Percentiles rank a stretch among this genome's conserved stretches.
These are phyloP conservation scores for Ariopsis seemanni DNA, from an alignment of 2,113 vertebrate genomes.

Conservation along the genomic window DNA sequence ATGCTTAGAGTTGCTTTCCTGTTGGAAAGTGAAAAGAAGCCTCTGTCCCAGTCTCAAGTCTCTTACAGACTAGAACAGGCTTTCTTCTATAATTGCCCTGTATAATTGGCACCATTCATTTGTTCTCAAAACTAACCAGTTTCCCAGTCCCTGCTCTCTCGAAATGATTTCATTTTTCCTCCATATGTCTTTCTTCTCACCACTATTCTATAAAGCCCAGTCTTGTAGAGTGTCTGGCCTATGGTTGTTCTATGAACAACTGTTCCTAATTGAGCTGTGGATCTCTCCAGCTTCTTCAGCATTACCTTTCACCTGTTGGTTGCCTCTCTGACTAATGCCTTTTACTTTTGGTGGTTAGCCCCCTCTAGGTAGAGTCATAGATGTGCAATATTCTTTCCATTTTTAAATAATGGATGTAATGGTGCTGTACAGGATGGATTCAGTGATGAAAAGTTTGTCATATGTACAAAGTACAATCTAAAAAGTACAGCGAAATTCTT, in stretches of 20 bases:
- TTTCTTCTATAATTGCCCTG: neutral
- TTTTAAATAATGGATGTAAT: neutral
- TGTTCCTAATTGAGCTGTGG: neutral
- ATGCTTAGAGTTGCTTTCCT: neutral
- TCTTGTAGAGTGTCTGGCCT: neutral
- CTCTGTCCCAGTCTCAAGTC: neutral
- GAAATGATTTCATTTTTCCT: neutral
- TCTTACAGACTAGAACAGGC: neutral
- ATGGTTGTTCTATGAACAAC: neutral
- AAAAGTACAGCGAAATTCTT: too few species aligned
- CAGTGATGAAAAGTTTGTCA: too few species aligned
- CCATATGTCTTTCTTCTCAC: neutral
- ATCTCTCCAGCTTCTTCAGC: neutral
- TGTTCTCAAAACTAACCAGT: neutral
- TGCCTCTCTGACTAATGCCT: neutral
- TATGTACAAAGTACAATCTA: too few species aligned
- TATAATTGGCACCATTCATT: neutral
- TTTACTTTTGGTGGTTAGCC: neutral
- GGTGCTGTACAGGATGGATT: too few species aligned
- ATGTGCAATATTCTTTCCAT: constrained; percentile 6
- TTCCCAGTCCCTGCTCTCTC: neutral
- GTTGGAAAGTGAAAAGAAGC: neutral
- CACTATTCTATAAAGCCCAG: neutral
- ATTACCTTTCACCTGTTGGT: neutral
- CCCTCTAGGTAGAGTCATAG: neutral